These are phyloP conservation scores for Neotoma lepida DNA, from an alignment of 2,113 vertebrate genomes.

Conservation along the genomic window DNA sequence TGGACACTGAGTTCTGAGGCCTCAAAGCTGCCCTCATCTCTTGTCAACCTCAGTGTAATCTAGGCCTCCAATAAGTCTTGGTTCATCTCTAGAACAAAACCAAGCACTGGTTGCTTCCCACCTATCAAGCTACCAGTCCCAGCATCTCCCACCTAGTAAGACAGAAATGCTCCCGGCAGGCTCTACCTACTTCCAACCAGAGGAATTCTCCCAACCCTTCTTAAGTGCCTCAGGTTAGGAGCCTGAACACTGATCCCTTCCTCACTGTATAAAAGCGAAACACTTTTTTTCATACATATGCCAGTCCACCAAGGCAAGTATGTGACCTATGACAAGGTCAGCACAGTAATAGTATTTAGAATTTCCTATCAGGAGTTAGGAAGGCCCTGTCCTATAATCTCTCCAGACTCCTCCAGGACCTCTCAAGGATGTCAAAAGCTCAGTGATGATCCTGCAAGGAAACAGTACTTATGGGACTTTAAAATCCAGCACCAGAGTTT, in stretches of 20 bases:
- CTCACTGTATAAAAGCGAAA: background rate
- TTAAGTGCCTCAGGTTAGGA: background rate
- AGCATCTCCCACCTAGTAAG: no score
- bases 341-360: background rate
- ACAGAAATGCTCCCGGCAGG: background rate
- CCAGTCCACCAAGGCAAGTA: background rate
- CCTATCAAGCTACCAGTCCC: background rate
- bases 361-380: background rate
- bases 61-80: background rate
- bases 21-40: background rate
- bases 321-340: background rate
- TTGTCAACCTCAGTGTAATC: background rate
- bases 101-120: background rate
- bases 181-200: background rate
- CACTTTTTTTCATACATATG: background rate
- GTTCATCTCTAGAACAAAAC: background rate
- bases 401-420: background rate
- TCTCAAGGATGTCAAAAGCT: background rate
- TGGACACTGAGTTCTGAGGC: background rate
- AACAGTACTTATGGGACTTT: background rate
- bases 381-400: background rate
- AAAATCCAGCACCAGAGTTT: background rate
- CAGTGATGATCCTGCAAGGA: background rate
- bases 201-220: background rate
- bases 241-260: background rate